Percentiles rank a stretch among this genome's conserved stretches.
phyloP scores from a whole-genome alignment of 2,888 invertebrate genomes.

The Hydriomena furcata region DNA sequence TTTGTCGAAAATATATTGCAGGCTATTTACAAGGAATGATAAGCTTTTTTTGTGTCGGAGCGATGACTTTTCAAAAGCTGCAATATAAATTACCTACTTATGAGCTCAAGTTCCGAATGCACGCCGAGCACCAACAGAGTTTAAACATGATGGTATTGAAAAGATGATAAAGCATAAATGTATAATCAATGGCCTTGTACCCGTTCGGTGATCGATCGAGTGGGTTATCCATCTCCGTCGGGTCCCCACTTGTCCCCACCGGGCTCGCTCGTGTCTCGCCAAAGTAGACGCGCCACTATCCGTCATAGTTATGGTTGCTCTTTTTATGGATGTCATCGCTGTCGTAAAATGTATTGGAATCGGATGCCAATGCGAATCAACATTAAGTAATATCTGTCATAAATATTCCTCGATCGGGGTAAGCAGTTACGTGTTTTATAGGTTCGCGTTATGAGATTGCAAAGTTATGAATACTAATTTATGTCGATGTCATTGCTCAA shows the following conservation, averaged over 20 bases:
- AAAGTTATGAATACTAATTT: constrained; percentile 15
- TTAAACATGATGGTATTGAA: constrained; percentile 5
- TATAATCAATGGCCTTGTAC: constrained; percentile 16
- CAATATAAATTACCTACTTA: constrained; percentile 2
- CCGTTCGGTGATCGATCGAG: constrained; percentile 31
- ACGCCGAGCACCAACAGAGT: background rate
- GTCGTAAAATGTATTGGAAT: constrained; percentile 28
- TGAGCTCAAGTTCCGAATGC: background rate
- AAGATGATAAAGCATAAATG: constrained; percentile 14
- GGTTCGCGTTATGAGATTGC: constrained; percentile 13
- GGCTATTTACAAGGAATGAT: too few relatives aligned
- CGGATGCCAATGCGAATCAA: constrained; percentile 20
- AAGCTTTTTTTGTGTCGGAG: too few relatives aligned
- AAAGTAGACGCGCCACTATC: constrained; percentile 24
- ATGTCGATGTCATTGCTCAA: constrained; percentile 8
- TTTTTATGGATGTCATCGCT: constrained; percentile 31
- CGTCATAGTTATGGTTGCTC: constrained; percentile 25
- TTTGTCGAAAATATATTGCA: too few relatives aligned
- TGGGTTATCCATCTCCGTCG: constrained; percentile 30
- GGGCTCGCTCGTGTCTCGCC: constrained; percentile 32
- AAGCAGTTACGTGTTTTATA: constrained; percentile 25
- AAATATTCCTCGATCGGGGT: constrained; percentile 19
- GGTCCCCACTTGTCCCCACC: constrained; percentile 20
- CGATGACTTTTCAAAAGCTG: background rate
- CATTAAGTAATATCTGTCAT: constrained; percentile 23